phyloP scores from a whole-genome alignment of 2,888 invertebrate genomes.

The Dastarcus helophoroides region DNA sequence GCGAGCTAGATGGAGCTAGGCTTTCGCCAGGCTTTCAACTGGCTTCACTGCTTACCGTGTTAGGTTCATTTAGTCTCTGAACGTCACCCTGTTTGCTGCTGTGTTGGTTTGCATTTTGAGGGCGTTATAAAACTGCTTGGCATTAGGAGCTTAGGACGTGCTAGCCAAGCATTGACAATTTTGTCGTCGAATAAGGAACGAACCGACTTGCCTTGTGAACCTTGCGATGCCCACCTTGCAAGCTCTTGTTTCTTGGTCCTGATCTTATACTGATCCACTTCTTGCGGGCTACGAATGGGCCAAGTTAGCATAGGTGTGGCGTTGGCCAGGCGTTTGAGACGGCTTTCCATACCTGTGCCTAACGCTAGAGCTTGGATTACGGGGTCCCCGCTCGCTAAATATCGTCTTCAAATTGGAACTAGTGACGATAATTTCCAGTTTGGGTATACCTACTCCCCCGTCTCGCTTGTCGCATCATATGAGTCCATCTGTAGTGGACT shows the following conservation, averaged over 20 bases:
- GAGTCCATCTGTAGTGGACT: conserved; percentile 17
- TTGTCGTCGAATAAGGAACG: conserved; percentile 17
- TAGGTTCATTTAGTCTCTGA: too few relatives aligned
- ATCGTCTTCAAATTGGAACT: conserved; percentile 15
- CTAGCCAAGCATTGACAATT: conserved; percentile 17
- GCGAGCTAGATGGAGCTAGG: too few relatives aligned
- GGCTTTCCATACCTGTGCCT: conserved; percentile 15
- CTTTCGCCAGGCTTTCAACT: too few relatives aligned
- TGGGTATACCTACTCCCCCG: conserved; percentile 26
- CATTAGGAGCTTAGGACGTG: conserved; percentile 14
- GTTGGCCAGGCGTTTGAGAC: conserved; percentile 17
- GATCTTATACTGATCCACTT: conserved; percentile 7
- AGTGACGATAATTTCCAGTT: conserved; percentile 17
- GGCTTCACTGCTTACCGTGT: too few relatives aligned
- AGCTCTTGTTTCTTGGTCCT: conserved; percentile 18
- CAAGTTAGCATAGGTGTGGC: conserved; percentile 15
- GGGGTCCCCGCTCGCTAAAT: conserved; percentile 14
- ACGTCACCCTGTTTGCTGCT: conserved; percentile 17
- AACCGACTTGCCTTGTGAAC: conserved; percentile 19
- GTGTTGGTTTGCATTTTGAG: conserved; percentile 23
- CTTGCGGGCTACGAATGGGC: conserved; percentile 14
- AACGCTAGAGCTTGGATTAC: conserved; percentile 20
- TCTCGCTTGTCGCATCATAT: conserved; percentile 23
- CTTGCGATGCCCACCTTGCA: conserved; percentile 17
- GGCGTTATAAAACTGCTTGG: conserved; percentile 19